Evolutionary conservation across 2,113 vertebrate genomes (phyloP).

Genomic region (Mormoops blainvillei): DNA sequence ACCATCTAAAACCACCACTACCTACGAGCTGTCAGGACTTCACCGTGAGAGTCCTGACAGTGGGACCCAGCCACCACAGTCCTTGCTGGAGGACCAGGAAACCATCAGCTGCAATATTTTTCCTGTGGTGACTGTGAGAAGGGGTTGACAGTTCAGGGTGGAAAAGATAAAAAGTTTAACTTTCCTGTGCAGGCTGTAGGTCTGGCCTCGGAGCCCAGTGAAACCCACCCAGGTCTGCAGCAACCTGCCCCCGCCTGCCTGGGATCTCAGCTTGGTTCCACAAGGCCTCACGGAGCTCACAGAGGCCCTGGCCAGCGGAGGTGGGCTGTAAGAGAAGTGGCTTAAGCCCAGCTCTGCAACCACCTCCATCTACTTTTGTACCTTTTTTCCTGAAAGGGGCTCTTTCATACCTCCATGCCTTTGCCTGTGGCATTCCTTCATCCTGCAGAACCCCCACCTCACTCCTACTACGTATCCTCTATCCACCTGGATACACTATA

Average conservation of each 20-base stretch:
- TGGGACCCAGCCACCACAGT: fast-evolving
- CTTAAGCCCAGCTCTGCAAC: fast-evolving
- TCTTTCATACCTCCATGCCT: not conserved
- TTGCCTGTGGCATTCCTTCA: not conserved
- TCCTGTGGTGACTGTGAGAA: not conserved
- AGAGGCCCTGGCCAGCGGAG: fast-evolving
- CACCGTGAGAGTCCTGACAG: not conserved
- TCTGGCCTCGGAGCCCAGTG: not conserved
- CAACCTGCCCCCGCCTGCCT: not conserved
- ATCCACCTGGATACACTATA: not conserved
- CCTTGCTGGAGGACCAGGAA: not conserved
- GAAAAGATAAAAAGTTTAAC: not conserved
- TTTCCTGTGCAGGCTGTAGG: not conserved
- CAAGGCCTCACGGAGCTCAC: not conserved
- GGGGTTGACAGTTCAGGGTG: not conserved
- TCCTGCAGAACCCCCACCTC: not conserved
- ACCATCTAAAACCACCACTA: not conserved
- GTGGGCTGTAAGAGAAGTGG: fast-evolving
- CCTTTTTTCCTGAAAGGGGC: not conserved
- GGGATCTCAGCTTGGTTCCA: not conserved
- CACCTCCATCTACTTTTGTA: too few relatives aligned
- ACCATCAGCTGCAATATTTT: not conserved
- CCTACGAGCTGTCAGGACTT: not conserved
- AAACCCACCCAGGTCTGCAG: not conserved
- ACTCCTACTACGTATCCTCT: not conserved